Conservation (phyloP, 2,888 invertebrate species). For the Cryptosula pallasiana region DNA sequence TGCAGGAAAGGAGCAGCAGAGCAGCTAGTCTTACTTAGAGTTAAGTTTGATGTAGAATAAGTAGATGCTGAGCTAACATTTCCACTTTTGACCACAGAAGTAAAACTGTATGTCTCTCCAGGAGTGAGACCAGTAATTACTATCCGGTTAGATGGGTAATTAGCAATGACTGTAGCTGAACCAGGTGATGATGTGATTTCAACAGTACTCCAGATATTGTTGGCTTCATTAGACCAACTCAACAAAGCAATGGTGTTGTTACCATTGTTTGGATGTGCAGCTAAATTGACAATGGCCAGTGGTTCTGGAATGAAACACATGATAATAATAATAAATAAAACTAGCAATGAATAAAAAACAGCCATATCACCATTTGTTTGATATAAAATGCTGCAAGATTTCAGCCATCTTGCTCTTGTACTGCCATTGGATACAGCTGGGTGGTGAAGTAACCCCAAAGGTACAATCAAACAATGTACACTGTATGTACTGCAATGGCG, state of each 20-base stretch:
- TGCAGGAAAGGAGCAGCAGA: too few relatives aligned
- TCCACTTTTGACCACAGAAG: not conserved
- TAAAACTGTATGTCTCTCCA: not conserved
- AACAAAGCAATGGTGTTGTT: not conserved
- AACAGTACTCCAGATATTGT: not conserved
- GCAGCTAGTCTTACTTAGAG: too few relatives aligned
- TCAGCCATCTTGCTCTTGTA: too few relatives aligned
- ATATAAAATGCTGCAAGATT: too few relatives aligned
- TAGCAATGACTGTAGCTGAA: not conserved
- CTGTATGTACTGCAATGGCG: too few relatives aligned
- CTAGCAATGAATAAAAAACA: too few relatives aligned
- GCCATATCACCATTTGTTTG: too few relatives aligned
- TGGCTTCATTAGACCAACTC: not conserved
- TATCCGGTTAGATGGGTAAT: not conserved
- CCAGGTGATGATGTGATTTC: not conserved
- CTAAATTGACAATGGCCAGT: not conserved
- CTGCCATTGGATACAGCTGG: too few relatives aligned
- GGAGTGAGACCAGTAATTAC: not conserved
- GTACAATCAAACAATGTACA: too few relatives aligned
- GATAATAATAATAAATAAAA: too few relatives aligned
- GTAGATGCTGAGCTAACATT: not conserved
- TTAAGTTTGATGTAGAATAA: not conserved
- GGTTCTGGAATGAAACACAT: too few relatives aligned
- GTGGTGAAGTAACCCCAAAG: too few relatives aligned
- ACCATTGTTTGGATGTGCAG: not conserved